Conservation (phyloP, 92 coral and sea anemone species). For the Anthopleura xanthogrammica region DNA sequence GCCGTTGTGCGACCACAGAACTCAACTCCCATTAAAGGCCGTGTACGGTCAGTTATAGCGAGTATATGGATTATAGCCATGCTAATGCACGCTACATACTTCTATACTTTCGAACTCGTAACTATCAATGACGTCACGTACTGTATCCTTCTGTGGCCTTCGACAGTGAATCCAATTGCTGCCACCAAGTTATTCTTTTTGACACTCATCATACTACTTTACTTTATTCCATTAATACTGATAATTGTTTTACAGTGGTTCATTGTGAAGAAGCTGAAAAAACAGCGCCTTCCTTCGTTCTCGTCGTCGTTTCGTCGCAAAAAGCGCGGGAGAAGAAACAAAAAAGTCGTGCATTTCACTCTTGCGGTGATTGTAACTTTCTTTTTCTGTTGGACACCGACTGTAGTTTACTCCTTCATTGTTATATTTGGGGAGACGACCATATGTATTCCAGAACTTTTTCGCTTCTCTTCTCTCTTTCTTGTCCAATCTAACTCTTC, state of each 20-base stretch:
- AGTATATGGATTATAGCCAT: constrained; percentile 53
- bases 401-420: constrained; percentile 47
- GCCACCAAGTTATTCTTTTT: constrained; percentile 50
- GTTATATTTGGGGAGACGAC: constrained; percentile 32
- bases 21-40: constrained; percentile 43
- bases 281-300: constrained; percentile 48
- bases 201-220: constrained; percentile 42
- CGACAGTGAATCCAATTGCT: constrained; percentile 26
- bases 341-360: constrained; percentile 49
- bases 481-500: constrained; percentile 60
- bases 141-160: constrained; percentile 51
- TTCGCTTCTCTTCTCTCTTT: constrained; percentile 58
- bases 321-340: constrained; percentile 45
- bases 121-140: constrained; percentile 30
- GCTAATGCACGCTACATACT: constrained; percentile 49
- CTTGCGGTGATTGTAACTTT: constrained; percentile 58
- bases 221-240: constrained; percentile 45
- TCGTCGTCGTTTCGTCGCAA: constrained; percentile 45
- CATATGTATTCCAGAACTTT: constrained; percentile 36
- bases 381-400: constrained; percentile 66
- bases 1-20: constrained; percentile 57
- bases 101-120: constrained; percentile 53
- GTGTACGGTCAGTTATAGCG: constrained; percentile 34
- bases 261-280: constrained; percentile 47
- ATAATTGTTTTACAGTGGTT: constrained; percentile 45